Evolutionary conservation across 2,113 vertebrate genomes (phyloP), one percentile per base, ranked within the genome.

Genomic region (Channa argus): DNA sequence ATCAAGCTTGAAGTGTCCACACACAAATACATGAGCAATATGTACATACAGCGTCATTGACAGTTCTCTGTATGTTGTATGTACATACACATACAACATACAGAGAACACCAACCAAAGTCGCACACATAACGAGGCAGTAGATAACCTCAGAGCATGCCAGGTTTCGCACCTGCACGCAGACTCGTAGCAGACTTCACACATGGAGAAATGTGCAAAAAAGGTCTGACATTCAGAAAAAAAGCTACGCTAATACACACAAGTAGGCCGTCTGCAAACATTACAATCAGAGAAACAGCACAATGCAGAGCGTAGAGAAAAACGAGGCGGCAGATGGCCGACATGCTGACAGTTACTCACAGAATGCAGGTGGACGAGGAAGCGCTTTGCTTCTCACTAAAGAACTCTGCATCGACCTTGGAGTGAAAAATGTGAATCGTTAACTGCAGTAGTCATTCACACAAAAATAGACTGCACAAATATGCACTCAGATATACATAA

Each of bases 351-450:
- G 81, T 64, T 86, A 85, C 86, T 90, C 86, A 85, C 89, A 39
- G 77, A 14, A 77, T 74, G 82, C 86, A 88, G 86, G 86, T 89
- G 82, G 83, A 86, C 37, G 24, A 56, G 73, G 79, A 77, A 82
- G 74, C 58, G 37, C 6, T 63, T 50, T 41, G 69, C 75, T 66
- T 64, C 79, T 72, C 52, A 14, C 63, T 61, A 12, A 34, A 59
- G 46, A 83, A 63, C 67, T 85, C 71, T 9, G 65, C 79, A 2
- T 47, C 64, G 51, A 86, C 86, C 88, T 85, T 78, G 78, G 72
- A 89, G 79, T 50, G 79, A 65, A 58, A 79, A 69, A 74, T 2
- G 51, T 73, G 69, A 82, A 62, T 82, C 45, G 62, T 86, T 77
- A 85, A 71, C 81, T 9, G 60, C 72, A 52, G 78, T 7, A 65